These are phyloP conservation scores for Phacellophora camtschatica DNA, from an alignment of 30 jellyfish, hydroid and myxozoan genomes.

Conservation along the genomic window DNA sequence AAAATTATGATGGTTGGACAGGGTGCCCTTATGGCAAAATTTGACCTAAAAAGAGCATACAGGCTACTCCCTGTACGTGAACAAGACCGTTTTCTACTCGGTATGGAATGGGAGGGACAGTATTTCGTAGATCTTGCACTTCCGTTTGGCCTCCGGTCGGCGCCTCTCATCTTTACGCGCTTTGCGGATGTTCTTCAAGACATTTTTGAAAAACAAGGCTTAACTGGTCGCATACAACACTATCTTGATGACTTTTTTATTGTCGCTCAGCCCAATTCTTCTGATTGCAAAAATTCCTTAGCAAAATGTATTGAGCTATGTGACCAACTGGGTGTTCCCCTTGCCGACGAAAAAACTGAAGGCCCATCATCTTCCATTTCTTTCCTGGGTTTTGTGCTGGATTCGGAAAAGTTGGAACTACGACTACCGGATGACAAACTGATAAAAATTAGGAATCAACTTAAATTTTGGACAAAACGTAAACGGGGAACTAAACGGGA, in stretches of 20 bases:
- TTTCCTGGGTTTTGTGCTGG: conserved; percentile 57
- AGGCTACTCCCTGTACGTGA: conserved; percentile 24
- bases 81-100: conserved; percentile 25
- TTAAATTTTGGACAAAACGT: too few relatives aligned
- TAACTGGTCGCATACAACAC: too few relatives aligned
- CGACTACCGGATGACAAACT: conserved; percentile 54
- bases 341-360: conserved; percentile 58
- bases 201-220: conserved; percentile 7
- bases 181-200: conserved; percentile 60
- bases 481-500: conserved; percentile 51
- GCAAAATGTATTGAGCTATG: conserved; percentile 36
- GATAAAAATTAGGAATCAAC: conserved; percentile 13
- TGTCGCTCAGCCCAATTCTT: too few relatives aligned
- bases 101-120: conserved; percentile 52
- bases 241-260: too few relatives aligned
- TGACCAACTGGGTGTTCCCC: conserved; percentile 38
- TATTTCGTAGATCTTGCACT: conserved; percentile 72
- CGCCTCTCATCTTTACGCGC: conserved; percentile 66
- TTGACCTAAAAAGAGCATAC: conserved; percentile 39
- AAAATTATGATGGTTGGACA: conserved; percentile 37
- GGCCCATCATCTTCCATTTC: conserved; percentile 56
- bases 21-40: conserved; percentile 35
- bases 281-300: too few relatives aligned
- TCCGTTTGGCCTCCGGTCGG: conserved; percentile 82
- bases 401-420: conserved; percentile 18